These are phyloP conservation scores for Mythimna albipuncta DNA, from an alignment of 2,888 invertebrate species.

Conservation along the genomic window DNA sequence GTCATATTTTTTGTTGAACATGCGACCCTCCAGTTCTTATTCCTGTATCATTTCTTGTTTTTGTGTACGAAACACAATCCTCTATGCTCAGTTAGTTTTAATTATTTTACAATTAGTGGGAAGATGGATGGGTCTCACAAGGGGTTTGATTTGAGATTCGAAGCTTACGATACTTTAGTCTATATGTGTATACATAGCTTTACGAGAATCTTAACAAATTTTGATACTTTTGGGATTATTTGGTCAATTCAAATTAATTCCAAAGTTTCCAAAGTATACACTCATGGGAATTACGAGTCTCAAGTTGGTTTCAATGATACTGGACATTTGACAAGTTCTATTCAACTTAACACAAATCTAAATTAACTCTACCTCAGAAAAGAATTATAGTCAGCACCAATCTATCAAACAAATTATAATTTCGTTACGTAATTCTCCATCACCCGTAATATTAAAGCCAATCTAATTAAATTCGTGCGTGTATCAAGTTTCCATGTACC, in stretches of 20 bases:
- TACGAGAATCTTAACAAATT: slow-evolving; percentile 12
- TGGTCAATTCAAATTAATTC: slow-evolving; percentile 8
- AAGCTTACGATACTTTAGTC: slow-evolving; percentile 68
- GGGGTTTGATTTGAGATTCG: slow-evolving; percentile 73
- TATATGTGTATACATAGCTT: slow-evolving; percentile 20
- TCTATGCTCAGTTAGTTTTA: slow-evolving; percentile 77
- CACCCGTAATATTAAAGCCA: slow-evolving; percentile 69
- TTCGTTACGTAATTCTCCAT: slow-evolving; percentile 65
- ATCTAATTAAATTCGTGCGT: slow-evolving; percentile 83
- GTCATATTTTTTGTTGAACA: slow-evolving; percentile 54
- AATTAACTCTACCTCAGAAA: slow-evolving; percentile 16
- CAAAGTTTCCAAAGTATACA: slow-evolving; percentile 4
- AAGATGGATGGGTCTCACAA: slow-evolving; percentile 76
- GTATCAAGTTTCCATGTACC: slow-evolving; percentile 84
- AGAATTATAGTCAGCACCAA: slow-evolving; percentile 18
- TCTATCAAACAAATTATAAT: slow-evolving; percentile 45
- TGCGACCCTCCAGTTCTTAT: slow-evolving; percentile 55
- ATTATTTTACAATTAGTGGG: slow-evolving; percentile 82
- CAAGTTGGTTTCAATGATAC: background rate
- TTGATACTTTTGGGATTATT: slow-evolving; percentile 37
- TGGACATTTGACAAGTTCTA: background rate
- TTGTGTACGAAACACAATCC: slow-evolving; percentile 65
- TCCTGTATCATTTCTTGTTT: slow-evolving; percentile 64
- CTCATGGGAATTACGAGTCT: slow-evolving; percentile 5
- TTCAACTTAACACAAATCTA: slow-evolving; percentile 11